phyloP scores from a whole-genome alignment of 1,140 invertebrate genomes.

The Orchesella cincta region DNA sequence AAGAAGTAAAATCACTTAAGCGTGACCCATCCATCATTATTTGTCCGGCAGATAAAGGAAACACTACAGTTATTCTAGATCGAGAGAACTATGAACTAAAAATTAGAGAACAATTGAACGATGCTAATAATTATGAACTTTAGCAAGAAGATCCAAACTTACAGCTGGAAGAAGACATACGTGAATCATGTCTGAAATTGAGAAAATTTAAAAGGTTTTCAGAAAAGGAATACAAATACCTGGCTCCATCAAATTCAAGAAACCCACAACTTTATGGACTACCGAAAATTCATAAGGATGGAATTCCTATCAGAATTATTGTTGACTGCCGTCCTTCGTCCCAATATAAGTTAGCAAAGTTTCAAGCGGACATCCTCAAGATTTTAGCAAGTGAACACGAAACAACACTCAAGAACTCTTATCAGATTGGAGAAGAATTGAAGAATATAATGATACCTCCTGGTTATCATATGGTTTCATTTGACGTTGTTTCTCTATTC shows the following conservation, averaged over 20 bases:
- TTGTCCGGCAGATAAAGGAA: no score
- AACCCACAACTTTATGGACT: conserved; percentile 46
- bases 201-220: neutral
- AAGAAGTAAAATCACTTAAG: no score
- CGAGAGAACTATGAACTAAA: no score
- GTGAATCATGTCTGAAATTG: no score
- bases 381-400: neutral
- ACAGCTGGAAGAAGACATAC: no score
- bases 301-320: conserved; percentile 50
- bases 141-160: no score
- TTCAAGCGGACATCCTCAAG: conserved; percentile 40
- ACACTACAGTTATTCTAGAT: no score
- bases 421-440: neutral
- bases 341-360: conserved; percentile 48
- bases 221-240: neutral
- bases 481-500: neutral
- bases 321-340: conserved; percentile 50
- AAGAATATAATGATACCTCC: neutral
- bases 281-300: conserved; percentile 52
- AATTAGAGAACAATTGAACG: no score
- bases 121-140: no score
- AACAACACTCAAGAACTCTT: neutral
- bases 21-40: no score
- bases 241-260: neutral
- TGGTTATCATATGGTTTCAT: neutral